These are phyloP conservation scores for Cynopterus brachyotis DNA, from an alignment of 2,113 vertebrate genomes.

Conservation along the genomic window DNA sequence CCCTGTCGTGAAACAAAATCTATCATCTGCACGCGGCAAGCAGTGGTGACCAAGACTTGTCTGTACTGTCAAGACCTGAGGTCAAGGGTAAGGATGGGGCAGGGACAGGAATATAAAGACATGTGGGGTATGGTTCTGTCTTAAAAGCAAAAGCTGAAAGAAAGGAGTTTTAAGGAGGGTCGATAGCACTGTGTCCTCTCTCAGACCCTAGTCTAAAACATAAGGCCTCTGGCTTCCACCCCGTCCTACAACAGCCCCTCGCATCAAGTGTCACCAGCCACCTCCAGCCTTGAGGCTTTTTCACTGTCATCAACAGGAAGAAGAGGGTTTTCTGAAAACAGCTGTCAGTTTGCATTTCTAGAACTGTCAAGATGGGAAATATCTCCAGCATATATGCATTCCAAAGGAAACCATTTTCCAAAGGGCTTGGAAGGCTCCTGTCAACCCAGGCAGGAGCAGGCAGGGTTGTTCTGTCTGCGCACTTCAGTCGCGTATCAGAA, in stretches of 20 bases:
- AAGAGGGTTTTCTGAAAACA: neutral
- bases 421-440: neutral
- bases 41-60: neutral
- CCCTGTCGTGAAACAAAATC: neutral
- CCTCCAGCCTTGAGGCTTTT: neutral
- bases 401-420: constrained; percentile 22
- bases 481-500: neutral
- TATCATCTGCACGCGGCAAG: neutral
- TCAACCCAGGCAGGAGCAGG: neutral
- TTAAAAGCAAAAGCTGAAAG: neutral
- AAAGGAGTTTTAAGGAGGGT: neutral
- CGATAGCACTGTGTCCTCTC: neutral
- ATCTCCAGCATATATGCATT: neutral
- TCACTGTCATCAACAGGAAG: neutral
- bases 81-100: neutral
- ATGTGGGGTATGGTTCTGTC: neutral
- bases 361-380: neutral
- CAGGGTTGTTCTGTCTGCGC: neutral
- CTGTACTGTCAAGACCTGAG: neutral
- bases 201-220: neutral
- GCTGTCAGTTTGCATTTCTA: constrained; percentile 6
- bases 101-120: neutral
- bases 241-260: neutral
- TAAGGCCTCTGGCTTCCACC: neutral
- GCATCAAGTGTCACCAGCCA: neutral